Base-by-base conservation (phyloP, 2,113 vertebrate species). In the Silurus meridionalis region DNA sequence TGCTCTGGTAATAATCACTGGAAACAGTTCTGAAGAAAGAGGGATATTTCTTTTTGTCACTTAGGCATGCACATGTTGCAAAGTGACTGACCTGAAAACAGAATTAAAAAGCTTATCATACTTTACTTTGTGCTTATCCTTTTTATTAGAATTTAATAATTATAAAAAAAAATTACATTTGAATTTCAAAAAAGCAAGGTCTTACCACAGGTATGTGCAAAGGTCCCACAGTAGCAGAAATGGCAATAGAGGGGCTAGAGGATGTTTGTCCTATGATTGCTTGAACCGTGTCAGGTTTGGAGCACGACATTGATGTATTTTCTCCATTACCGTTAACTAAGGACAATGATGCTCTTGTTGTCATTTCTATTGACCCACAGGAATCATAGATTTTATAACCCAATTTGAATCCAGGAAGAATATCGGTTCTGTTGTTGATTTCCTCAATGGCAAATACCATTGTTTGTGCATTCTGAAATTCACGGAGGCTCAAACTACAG, bases 401-500 rank as follows among this genome's bases (percentile, higher is more conserved):
- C 78, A 92, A 60, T 46, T 72, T 85, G 48, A 92, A 69, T 23
- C 84, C 88, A 52, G 91, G 91, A 77, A 92, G 90, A 83, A 92
- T 88, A 80, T 88, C 83, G 28, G 82, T 80, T 60, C 87, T 89
- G n/a, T 91, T 90, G 83, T 92, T 92, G 53, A 92, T 91, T 88
- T 92, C 89, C 52, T 92, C 91, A 85, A 92, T 92, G 46, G 92
- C 89, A 87, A 92, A 92, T 57, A 92, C 80, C 92, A 92, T 92
- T 80, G 92, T 90, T 63, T 90, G 90, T 66, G 89, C 90, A 87
- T 89, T 91, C 50, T 91, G 91, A 75, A 92, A 91, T 84, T 90
- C 89, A 85, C 91, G 89, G 37, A 90, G 85, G 46, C 85, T 90
- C 80, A 92, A 88, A 72, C 91, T 92, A 87, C 15, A 87, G 55